Evolutionary conservation across 2,888 invertebrate species (phyloP), one percentile per base, ranked within the genome.

Genomic region (Andricus curvator): DNA sequence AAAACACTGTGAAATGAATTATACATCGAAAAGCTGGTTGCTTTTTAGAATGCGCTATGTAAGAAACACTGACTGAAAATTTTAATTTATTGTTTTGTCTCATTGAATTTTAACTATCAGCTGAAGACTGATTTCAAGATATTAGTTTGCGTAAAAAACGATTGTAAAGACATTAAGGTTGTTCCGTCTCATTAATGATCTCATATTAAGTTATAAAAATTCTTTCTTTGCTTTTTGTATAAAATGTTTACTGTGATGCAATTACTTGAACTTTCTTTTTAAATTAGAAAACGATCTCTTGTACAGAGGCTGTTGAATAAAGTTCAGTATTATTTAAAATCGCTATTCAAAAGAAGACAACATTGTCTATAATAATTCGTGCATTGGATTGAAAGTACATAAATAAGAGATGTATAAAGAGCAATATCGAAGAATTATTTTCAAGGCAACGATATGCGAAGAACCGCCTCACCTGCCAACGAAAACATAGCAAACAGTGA

Each of bases 401-500:
- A 74, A 74, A 20, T 22, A 29, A n/a, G 44, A 74, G n/a, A 51
- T 37, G 9, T 6, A 56, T 56, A 37, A 64, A 25, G 65, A 64
- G 60, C 65, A 67, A 67, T 80, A 67, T 77, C 68, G 51, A 80
- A 67, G 62, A 62, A 64, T 78, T 66, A 44, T 78, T 78, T 62
- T n/a, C 64, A 62, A 48, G 60, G 44, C 78, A 78, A 80, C 29
- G 51, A 60, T n/a, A 74, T 60, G 60, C 33, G 33, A 29, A 74
- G 37, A 33, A 56, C 37, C 74, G 76, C 60, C 76, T 79, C 62
- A 62, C 41, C 70, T 70, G 79, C 79, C 74, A 74, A 29, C 64
- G 41, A 70, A 79, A 33, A 79, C 76, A 76, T 56, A 86, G 78
- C 83, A 81, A 84, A 80, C 82, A 82, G 80, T 84, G 83, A 85